These are phyloP conservation scores for Cerceris ruficornis DNA, from an alignment of 2,888 invertebrate genomes.

Conservation along the genomic window DNA sequence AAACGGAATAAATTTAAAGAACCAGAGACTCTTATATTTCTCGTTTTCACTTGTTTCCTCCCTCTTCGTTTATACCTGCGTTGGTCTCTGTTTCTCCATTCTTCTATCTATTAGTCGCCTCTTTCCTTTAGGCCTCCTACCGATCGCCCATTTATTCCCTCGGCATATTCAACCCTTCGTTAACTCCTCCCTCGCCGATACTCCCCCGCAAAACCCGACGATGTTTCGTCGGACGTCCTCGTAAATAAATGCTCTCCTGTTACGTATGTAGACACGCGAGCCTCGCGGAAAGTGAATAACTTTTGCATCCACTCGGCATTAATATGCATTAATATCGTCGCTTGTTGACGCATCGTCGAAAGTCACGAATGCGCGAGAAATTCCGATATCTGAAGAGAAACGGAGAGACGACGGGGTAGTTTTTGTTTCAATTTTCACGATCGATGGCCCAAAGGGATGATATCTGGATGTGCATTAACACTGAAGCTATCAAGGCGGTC, in stretches of 20 bases:
- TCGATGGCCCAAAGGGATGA: no score
- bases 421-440: no score
- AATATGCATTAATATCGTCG: conserved; percentile 52
- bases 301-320: conserved; percentile 47
- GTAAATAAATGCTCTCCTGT: conserved; percentile 55
- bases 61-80: not conserved
- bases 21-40: no score
- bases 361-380: conserved; percentile 37
- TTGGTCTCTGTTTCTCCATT: not conserved
- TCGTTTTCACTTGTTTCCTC: no score
- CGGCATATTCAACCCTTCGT: conserved; percentile 13
- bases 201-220: conserved; percentile 18
- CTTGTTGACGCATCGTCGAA: conserved; percentile 29
- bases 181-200: conserved; percentile 11
- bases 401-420: no score
- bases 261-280: conserved; percentile 40
- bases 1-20: no score
- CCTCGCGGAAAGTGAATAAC: conserved; percentile 50
- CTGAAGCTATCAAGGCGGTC: no score
- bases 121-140: not conserved
- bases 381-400: no score
- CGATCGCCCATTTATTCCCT: conserved; percentile 10
- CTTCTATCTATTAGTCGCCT: not conserved
- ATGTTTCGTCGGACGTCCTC: conserved; percentile 42
- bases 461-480: no score